Evolutionary conservation across 2,888 invertebrate genomes (phyloP).

Genomic region (Esperia sulphurella): DNA sequence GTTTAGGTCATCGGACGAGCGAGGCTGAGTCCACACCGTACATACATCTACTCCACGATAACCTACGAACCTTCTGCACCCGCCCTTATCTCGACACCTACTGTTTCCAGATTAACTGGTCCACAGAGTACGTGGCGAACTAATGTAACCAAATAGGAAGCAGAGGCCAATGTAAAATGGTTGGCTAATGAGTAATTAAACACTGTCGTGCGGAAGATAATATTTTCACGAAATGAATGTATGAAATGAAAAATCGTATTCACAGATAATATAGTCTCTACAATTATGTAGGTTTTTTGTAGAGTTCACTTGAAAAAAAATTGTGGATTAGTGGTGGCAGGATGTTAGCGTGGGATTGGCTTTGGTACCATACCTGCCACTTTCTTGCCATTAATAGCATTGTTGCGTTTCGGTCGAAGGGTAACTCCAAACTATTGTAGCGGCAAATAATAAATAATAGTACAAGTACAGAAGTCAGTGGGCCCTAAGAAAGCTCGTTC

Average conservation of each 20-base stretch:
- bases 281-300: too few species aligned
- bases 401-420: too few species aligned
- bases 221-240: neutral
- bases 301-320: too few species aligned
- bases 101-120: conserved; percentile 1
- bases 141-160: neutral
- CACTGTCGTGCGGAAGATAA: neutral
- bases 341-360: too few species aligned
- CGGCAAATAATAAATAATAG: too few species aligned
- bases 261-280: neutral
- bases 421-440: too few species aligned
- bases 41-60: conserved; percentile 8
- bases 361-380: too few species aligned
- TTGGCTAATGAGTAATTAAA: neutral
- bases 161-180: neutral
- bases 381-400: too few species aligned
- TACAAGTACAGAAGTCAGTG: too few species aligned
- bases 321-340: too few species aligned
- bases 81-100: conserved; percentile 9
- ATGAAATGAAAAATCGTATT: neutral
- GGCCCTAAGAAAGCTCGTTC: too few species aligned
- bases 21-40: conserved; percentile 3
- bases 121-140: neutral
- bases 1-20: conserved; percentile 8
- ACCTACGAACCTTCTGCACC: conserved; percentile 3